Evolutionary conservation across 2,888 invertebrate species (phyloP), one percentile per base, ranked within the genome.

Genomic region (Hirtodrosophila cameraria): DNA sequence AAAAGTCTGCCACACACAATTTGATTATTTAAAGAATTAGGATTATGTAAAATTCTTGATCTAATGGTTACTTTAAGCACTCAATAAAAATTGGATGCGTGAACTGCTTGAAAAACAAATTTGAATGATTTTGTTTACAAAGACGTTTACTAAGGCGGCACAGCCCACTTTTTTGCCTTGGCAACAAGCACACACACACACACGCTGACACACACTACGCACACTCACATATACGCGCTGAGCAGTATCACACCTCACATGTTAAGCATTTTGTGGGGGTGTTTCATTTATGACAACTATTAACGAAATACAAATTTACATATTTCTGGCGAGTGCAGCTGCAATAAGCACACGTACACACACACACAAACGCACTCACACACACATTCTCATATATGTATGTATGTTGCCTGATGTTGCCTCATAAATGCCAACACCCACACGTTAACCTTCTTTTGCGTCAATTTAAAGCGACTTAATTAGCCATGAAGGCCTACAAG

Each of bases 401-500:
- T 54, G 49, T 57, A 38, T 71, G 63, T 81, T 84, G 61, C 68
- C 84, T 58, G 77, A 74, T 70, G 61, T 81, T 84, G 61, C 68
- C 84, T 58, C 81, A 77, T 70, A 68, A 71, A 75, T 69, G 85
- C 70, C 82, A 70, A 81, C 82, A 75, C 82, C 82, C 87, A 84
- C 82, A 62, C 48, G 58, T 65, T 81, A 73, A 86, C 82, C 82
- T 83, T 83, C 86, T 75, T 67, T 45, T 61, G 61, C 67, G 59
- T 75, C 75, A 70, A 68, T 75, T 78, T 69, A 67, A n/a, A 78
- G 68, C 79, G 41, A 86, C 70, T 81, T 83, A 83, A 83, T 85
- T 84, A 78, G 78, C 85, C 82, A 84, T 84, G 82, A 83, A 83
- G 87, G 82, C 82, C 87, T 59, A 60, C 77, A 60, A 79, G 64